Evolutionary conservation across 2,113 vertebrate genomes (phyloP).

Genomic region (Malurus alboscapulatus): DNA sequence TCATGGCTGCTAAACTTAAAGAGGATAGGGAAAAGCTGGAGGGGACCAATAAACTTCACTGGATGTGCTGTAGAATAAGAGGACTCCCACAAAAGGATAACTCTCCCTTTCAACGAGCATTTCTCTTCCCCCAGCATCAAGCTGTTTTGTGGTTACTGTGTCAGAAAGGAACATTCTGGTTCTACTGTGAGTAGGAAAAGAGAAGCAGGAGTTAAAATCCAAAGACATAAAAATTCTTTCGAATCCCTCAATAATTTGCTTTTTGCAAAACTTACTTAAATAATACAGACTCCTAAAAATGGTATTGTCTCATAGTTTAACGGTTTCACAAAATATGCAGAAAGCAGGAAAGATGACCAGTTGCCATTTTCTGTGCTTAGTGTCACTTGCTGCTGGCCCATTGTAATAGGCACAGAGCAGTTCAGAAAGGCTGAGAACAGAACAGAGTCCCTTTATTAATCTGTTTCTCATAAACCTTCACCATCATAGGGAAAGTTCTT

Average conservation of each 20-base stretch:
- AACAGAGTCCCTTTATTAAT: background rate
- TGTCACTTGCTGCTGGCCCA: background rate
- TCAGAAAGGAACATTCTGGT: background rate
- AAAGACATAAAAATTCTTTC: background rate
- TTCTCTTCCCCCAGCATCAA: background rate
- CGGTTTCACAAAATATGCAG: background rate
- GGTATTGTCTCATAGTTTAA: background rate
- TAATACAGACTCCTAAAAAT: background rate
- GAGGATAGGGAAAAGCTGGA: background rate
- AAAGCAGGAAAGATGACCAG: background rate
- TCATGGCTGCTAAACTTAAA: background rate
- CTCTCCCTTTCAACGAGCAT: background rate
- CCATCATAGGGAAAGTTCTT: background rate
- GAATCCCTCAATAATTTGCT: background rate
- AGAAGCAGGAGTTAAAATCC: background rate
- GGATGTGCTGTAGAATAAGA: background rate
- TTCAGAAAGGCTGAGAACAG: background rate
- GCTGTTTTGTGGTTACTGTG: background rate
- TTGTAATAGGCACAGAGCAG: background rate
- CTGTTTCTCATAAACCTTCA: background rate
- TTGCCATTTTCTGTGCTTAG: background rate
- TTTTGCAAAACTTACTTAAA: background rate
- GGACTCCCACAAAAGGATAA: background rate
- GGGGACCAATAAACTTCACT: background rate
- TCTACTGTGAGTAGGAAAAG: background rate